A percentile compares a stretch with the other conserved stretches of the same genome.
These are phyloP conservation scores for Sycon ciliatum DNA, from an alignment of 37 sponge, comb jelly and placozoan species.

Conservation along the genomic window DNA sequence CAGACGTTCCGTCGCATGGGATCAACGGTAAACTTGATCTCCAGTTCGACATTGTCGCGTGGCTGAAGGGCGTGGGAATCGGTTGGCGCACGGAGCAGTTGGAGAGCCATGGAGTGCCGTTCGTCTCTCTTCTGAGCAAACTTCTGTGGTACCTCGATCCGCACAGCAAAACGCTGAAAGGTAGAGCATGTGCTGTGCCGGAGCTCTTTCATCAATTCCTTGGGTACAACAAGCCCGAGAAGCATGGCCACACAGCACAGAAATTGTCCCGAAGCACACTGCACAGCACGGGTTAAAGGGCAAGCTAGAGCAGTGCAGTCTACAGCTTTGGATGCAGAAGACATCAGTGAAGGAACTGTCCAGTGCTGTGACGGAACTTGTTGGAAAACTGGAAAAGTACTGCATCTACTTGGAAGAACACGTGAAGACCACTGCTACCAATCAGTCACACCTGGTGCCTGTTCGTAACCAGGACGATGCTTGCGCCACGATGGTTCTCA, in stretches of 20 bases:
- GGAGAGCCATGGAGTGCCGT: no score
- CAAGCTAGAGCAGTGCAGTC: background rate
- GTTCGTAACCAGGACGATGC: background rate
- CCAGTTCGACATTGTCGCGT: no score
- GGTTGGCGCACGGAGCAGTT: no score
- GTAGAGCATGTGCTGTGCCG: constrained; percentile 26
- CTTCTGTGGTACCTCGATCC: constrained; percentile 40
- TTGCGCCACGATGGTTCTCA: background rate
- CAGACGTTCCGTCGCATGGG: background rate
- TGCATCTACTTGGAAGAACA: background rate
- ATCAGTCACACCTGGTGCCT: background rate
- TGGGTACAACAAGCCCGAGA: constrained; percentile 28
- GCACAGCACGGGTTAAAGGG: no score
- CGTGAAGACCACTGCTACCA: background rate
- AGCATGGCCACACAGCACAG: no score
- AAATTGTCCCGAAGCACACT: no score
- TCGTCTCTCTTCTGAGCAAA: background rate
- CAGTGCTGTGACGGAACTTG: background rate
- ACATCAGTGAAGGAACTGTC: background rate
- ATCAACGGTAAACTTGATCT: no score
- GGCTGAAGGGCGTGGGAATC: no score
- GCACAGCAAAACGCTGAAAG: constrained; percentile 10
- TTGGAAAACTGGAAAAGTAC: background rate
- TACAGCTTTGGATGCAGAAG: background rate
- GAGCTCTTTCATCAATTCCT: constrained; percentile 1